Evolutionary conservation across 2,888 invertebrate species (phyloP), one percentile per base, ranked within the genome.

Genomic region (Subacronicta megacephala): DNA sequence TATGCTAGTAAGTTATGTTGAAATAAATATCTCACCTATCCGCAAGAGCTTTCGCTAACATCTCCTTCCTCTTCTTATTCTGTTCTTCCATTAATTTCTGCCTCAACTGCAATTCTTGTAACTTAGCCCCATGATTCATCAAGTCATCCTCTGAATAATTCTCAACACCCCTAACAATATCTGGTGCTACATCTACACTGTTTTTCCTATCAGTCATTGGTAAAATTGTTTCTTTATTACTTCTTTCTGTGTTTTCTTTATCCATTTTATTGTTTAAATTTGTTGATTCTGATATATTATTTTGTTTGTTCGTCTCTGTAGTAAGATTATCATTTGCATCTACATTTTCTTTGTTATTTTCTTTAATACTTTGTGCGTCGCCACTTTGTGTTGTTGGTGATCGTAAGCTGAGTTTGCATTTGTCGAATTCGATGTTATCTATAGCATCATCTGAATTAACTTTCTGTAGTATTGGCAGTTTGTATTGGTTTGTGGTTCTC

Each of bases 51-150:
- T 96, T 96, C 0, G 96, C 90, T 9, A 97, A 89, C 86, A 97
- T 93, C 80, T 96, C 96, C 85, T 96, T 97, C 67, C 97, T 95
- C 72, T 95, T 96, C 72, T 96, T 96, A 89, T 97, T 97, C 80
- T 97, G 97, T 84, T 97, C 97, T 81, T 97, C 96, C 83, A 97
- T 97, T 66, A 96, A 80, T 85, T 96, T 97, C 77, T 97, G 97
- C 64, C 96, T 95, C 12, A 95, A 81, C 84, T 97, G 96, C 76
- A 97, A 95, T 68, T 96, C 96, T 64, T 96, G 96, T 13, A 96
- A 81, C 62, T 96, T 95, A 0, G 93, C 89, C 58, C 90, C 94
- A 77, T 95, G 95, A 35, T 82, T 82, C 6, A 75, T 85, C 35
- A 87, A 26, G 13, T 90, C 92, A 81, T 89, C 87, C 66, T 91